Evolutionary conservation across 2,888 invertebrate species (phyloP), one percentile per base, ranked within the genome.

Genomic region (Zeuzera pyrina): DNA sequence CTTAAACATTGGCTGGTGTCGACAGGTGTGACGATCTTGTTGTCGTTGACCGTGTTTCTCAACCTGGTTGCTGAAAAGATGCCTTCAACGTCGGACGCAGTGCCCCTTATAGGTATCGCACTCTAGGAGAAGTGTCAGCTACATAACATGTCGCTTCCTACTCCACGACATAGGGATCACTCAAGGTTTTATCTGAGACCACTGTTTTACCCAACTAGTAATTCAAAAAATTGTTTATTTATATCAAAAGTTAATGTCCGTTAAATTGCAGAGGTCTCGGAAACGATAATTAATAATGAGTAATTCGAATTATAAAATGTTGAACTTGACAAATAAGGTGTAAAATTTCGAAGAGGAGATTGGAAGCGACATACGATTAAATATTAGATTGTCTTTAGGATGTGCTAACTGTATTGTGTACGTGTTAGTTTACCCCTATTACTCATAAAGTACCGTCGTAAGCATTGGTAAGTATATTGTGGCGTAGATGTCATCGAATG

Each of bases 51-150:
- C 86, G 96, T 97, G 84, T 97, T 97, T 89, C 91, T 96, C 86
- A 94, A 96, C 88, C 92, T 97, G 88, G 95, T 97, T 72, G 95
- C 95, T 57, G 96, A 97, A 90, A 95, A 95, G 85, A 93, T 97
- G 91, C 96, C 95, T 78, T 90, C 91, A 52, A 89, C 91, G 62
- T 91, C 91, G 79, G 91, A 91, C 78, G 91, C 91, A 78, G 91
- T 91, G 77, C 91, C 91, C 76, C 86, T 91, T 76, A 91, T 91
- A 90, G 91, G 91, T 91, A 88, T 70, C 52, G 41, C 47, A 55
- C 40, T 38, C 34, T 57, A 56, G 55, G 48, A 46, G 15, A 39
- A 43, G 45, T 30, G 26, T 35, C 29, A 29, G 29, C 29, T 36
- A 34, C 29, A 16, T 19, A 22, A 50, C 47, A 57, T 60, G 60